A percentile compares a stretch with the other conserved stretches of the same genome.
These are phyloP conservation scores for Drosophila macrothrix DNA, from an alignment of 2,888 invertebrate genomes.

Conservation along the genomic window DNA sequence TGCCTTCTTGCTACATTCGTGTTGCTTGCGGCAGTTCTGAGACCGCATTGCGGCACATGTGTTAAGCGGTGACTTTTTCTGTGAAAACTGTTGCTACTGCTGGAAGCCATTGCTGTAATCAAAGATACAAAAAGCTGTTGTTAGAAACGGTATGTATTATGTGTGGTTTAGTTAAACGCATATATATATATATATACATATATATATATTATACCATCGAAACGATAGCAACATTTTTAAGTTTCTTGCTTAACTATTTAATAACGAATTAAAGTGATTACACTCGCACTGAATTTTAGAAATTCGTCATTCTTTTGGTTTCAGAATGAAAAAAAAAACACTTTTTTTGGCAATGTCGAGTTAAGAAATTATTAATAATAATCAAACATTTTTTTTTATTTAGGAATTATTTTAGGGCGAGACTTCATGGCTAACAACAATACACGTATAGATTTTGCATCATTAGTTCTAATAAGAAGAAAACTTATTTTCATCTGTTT, in stretches of 20 bases:
- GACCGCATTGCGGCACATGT: slow-evolving; percentile 71
- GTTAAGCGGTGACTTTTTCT: slow-evolving; percentile 67
- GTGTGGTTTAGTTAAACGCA: background rate
- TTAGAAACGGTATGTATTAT: slow-evolving; percentile 15
- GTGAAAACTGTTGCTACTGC: slow-evolving; percentile 68
- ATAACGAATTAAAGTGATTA: background rate
- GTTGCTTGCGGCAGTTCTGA: slow-evolving; percentile 60
- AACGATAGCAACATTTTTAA: background rate
- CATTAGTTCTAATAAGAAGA: background rate
- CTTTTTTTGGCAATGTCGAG: background rate
- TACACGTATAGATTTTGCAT: background rate
- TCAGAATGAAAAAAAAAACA: background rate
- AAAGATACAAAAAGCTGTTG: slow-evolving; percentile 36
- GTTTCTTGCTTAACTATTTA: background rate
- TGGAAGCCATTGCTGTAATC: slow-evolving; percentile 84
- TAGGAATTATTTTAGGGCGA: background rate
- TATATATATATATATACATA: no score
- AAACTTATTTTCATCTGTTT: background rate
- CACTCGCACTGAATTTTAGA: background rate
- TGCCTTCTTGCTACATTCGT: slow-evolving; percentile 51
- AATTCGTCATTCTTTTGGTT: background rate
- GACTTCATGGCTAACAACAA: background rate
- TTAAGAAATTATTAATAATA: no score
- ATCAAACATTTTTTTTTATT: no score
- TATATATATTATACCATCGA: background rate